Base-by-base conservation (phyloP, 2,797 vertebrate genomes). In the Pipistrellus kuhlii region DNA sequence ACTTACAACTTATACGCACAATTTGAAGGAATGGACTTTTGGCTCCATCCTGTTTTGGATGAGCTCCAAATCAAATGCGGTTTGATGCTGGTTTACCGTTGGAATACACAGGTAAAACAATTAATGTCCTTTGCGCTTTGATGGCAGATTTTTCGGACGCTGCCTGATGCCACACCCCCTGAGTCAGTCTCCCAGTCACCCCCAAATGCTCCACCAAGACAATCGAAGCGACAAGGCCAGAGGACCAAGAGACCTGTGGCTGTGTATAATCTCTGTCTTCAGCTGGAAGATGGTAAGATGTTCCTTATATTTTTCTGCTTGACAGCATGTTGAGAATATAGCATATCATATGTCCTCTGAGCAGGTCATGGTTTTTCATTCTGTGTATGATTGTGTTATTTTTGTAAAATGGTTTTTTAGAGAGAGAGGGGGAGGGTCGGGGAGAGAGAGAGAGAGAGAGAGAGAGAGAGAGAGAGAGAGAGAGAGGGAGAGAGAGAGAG, bases 61-160 rank as follows among this genome's bases (percentile, higher is more conserved):
- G 71, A 88, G 95, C 80, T 97, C 97, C 95, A 98, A 95, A 96
- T 95, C 97, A 97, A 97, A 96, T 97, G 97, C 96, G 97, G 95
- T 93, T 97, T 95, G 97, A 85, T 97, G 94, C 96, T 95, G 94
- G 87, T 96, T 97, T 97, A 75, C 78, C 96, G 83, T 97, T 97
- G 94, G 69, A 92, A 94, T 96, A 85, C 91, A 59, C 71, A 96
- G 95, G 94, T 97, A 96, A 97, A 97, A 97, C 96, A 97, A 97
- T 96, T 97, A 96, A 97, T 96, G 85, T 97, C 78, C 84, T 97
- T 97, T 98, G 62, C 98, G 88, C 96, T 97, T 97, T 96, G 89
- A 93, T 98, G 98, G 94, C 98, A 99, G 99, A 99, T 99, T 98
- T 99, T 99, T 97, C 98, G 98, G 98, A 99, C 99, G 93, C 98